Evolutionary conservation across 2,113 vertebrate species (phyloP).

Genomic region (Ictalurus punctatus): DNA sequence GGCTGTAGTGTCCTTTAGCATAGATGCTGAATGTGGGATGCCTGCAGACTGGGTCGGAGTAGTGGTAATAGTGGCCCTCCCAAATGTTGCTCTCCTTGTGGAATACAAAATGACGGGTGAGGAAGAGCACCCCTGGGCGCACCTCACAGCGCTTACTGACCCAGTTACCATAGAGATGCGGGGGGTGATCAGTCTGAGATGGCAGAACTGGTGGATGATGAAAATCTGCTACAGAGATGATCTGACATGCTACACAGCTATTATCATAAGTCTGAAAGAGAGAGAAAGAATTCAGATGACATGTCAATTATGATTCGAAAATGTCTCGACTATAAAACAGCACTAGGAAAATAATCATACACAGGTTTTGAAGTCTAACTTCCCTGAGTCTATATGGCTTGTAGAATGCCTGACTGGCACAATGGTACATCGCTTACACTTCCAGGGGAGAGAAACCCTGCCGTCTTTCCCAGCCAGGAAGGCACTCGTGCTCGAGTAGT

Average conservation of each 20-base stretch:
- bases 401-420: background rate
- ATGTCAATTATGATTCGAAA: background rate
- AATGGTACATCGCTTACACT: background rate
- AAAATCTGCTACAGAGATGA: slow-evolving; percentile 79
- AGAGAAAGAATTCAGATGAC: background rate
- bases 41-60: slow-evolving; percentile 83
- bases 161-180: slow-evolving; percentile 83
- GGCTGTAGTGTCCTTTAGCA: slow-evolving; percentile 82
- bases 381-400: background rate
- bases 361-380: background rate
- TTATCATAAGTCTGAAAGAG: slow-evolving; percentile 75
- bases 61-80: slow-evolving; percentile 87
- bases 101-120: slow-evolving; percentile 87
- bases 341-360: background rate
- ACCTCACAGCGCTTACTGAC: slow-evolving; percentile 87
- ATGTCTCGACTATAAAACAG: background rate
- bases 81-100: slow-evolving; percentile 83
- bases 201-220: slow-evolving; percentile 79
- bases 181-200: slow-evolving; percentile 75
- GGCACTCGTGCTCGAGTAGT: background rate
- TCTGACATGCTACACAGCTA: slow-evolving; percentile 74
- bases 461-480: slow-evolving; percentile 28
- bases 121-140: slow-evolving; percentile 82
- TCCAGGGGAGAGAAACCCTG: background rate
- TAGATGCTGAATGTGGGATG: slow-evolving; percentile 86